Evolutionary conservation across 2,113 vertebrate genomes (phyloP), one percentile per base, ranked within the genome.

Genomic region (Pomatorhinus ruficollis): DNA sequence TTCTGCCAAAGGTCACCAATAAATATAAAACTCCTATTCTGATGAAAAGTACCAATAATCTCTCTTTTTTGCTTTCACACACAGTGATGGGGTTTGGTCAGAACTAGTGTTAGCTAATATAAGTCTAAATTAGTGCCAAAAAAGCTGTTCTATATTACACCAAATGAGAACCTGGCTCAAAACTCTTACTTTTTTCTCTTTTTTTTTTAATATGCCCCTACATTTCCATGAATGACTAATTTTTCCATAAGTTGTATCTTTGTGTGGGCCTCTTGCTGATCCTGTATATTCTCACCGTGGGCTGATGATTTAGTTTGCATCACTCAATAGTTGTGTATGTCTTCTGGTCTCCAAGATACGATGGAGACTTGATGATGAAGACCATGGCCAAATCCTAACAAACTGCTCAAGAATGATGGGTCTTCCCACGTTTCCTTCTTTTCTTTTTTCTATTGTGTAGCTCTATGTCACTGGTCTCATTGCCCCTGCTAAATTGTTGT

Each of bases 261-360:
- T 88, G 79, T 79, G 75, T 83, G 95, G 85, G 81, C 68, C 60
- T 64, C n/a, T 49, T 90, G 35, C 33, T 95, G 71, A 86, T 81
- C 66, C 79, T 88, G 47, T 66, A 72, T 78, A 39, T 92, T 92
- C 87, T 95, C 37, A 87, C 65, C 0, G 0, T 72, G 56, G 33
- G 33, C 39, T 76, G 54, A 47, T 88, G 70, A 60, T 77, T 88
- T 95, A 63, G 30, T 63, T 50, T 77, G 50, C 87, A 83, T 74
- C 81, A 54, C 30, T 94, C 75, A 57, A n/a, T 85, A 85, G 39
- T 49, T 92, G 50, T 76, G 30, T 82, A 45, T 65, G 59, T 95
- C 94, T 93, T 94, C 82, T 83, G 59, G 93, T 90, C 85, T 94
- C 95, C 71, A 85, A 95, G 96, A 88, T 85, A 91, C 6, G 0